Conservation (phyloP, 2,113 vertebrate species). For the Nestor notabilis region DNA sequence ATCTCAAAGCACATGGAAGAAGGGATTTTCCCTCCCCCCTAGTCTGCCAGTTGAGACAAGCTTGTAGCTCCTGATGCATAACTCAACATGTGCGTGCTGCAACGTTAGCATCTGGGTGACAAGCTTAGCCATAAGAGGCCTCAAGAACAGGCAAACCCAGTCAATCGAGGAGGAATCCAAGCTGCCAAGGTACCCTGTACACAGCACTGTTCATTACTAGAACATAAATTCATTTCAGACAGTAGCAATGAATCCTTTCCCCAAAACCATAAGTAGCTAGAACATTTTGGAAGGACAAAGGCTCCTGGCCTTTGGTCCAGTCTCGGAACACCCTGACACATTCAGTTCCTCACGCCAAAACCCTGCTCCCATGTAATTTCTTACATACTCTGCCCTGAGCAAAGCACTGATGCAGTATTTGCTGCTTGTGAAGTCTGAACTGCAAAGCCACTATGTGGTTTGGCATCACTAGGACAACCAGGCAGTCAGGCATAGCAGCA, state of each 20-base stretch:
- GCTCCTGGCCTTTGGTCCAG: background rate
- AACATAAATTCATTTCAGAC: background rate
- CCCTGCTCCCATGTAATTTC: background rate
- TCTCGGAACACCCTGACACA: background rate
- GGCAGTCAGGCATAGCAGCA: background rate
- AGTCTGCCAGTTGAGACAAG: background rate
- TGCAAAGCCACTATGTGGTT: background rate
- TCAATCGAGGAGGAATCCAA: background rate
- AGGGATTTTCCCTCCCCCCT: background rate
- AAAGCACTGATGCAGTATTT: background rate
- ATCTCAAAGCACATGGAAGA: background rate
- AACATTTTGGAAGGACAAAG: background rate
- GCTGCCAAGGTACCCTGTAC: background rate
- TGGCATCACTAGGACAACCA: background rate
- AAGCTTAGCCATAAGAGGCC: background rate
- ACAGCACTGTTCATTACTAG: background rate
- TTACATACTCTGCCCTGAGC: background rate
- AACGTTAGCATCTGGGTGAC: background rate
- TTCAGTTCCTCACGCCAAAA: background rate
- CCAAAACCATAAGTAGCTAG: background rate
- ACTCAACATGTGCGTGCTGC: background rate
- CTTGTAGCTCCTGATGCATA: background rate
- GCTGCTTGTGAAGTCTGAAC: background rate
- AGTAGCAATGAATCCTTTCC: background rate
- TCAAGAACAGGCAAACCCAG: background rate